Evolutionary conservation across 1,140 invertebrate species (phyloP), one percentile per base, ranked within the genome.

Genomic region (Heliconius hewitsoni): DNA sequence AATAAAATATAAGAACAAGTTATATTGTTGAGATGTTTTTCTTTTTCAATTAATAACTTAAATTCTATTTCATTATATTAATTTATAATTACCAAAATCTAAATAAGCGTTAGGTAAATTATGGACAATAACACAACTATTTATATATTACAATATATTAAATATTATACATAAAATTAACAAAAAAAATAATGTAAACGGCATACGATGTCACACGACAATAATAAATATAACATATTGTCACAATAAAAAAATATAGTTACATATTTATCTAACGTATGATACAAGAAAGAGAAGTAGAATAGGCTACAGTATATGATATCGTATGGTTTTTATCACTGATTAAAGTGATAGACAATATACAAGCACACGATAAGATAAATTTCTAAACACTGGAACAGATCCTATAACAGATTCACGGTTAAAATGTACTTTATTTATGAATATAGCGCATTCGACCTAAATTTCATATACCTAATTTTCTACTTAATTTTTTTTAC

Each of bases 251-350:
- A 46, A 52, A 6, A 50, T 16, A 50, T 16, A 16, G 0, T 50
- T 50, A 50, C 4, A 5, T 52, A 42, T 34, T 3, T 34, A 3
- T 34, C 9, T 55, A 57, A 57, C 3, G 18, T n/a, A 73, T 66
- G 11, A 5, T 19, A 30, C 39, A 73, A 70, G 46, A 13, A 46
- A 27, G 46, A 23, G 73, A 3, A 66, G 11, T n/a, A 60, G 9
- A 66, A 30, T n/a, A 27, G 8, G n/a, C 8, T 27, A 60, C 57
- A 23, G 57, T 60, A 6, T 66, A 66, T 27, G n/a, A 27, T 73
- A 73, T 74, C 55, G 72, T 77, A 80, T 23, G 72, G 57, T 60
- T 23, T 77, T 79, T 71, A 82, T 72, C 75, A 75, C 55, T 11
- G 18, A 57, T 19, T 18, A 74, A 39, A 74, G 27, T 50, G 55